These are phyloP conservation scores for Drosophila suzukii DNA, from an alignment of 1,140 invertebrate species.

Conservation along the genomic window DNA sequence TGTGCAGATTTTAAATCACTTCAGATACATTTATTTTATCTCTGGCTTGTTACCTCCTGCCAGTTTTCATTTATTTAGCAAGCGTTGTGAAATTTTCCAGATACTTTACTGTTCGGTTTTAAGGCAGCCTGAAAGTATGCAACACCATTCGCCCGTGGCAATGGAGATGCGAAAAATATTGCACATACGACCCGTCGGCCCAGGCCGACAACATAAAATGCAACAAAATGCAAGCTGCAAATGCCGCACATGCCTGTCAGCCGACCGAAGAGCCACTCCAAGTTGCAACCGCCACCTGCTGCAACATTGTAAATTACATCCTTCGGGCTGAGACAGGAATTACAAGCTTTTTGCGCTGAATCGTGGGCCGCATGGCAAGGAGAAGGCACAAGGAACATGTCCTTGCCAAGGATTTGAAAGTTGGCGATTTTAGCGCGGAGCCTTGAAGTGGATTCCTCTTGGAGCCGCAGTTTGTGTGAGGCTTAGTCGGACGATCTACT, in stretches of 20 bases:
- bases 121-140: slow-evolving; percentile 32
- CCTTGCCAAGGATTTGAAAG: slow-evolving; percentile 16
- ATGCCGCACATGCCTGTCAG: slow-evolving; percentile 33
- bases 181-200: slow-evolving; percentile 49
- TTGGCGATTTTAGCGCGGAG: slow-evolving; percentile 21
- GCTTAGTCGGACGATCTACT: slow-evolving; percentile 9
- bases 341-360: slow-evolving; percentile 57
- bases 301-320: slow-evolving; percentile 78
- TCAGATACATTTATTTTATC: slow-evolving; percentile 7
- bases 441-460: slow-evolving; percentile 32
- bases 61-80: slow-evolving; percentile 7
- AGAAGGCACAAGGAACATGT: slow-evolving; percentile 4
- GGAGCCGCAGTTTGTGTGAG: slow-evolving; percentile 11
- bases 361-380: slow-evolving; percentile 54
- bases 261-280: slow-evolving; percentile 15
- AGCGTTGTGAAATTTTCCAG: slow-evolving; percentile 20
- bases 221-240: slow-evolving; percentile 47
- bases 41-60: slow-evolving; percentile 10
- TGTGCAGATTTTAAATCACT: background rate
- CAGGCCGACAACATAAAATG: slow-evolving; percentile 42
- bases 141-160: slow-evolving; percentile 14
- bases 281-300: slow-evolving; percentile 60
- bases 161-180: slow-evolving; percentile 33
- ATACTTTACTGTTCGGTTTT: background rate
- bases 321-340: slow-evolving; percentile 50